Conservation (phyloP, 2,113 vertebrate genomes). For the Aegypius monachus region DNA sequence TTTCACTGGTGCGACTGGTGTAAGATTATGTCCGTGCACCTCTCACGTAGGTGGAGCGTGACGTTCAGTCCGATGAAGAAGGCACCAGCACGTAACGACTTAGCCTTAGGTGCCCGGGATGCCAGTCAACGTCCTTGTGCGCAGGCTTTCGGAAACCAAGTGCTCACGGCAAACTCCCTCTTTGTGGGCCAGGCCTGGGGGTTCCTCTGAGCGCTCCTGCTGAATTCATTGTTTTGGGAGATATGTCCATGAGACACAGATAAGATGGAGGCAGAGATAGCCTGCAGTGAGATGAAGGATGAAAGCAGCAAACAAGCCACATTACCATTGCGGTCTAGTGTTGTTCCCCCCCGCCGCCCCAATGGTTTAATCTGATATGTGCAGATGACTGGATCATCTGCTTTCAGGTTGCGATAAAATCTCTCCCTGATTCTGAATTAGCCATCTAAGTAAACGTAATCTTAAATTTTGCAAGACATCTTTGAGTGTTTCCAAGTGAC, state of each 20-base stretch:
- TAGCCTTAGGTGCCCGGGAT: fast-evolving
- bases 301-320: neutral
- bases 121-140: neutral
- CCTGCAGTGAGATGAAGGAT: neutral
- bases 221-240: neutral
- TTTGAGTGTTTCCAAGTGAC: neutral
- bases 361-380: neutral
- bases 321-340: neutral
- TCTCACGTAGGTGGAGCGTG: fast-evolving
- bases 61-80: neutral
- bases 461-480: neutral
- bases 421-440: neutral
- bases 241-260: neutral
- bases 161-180: too few species aligned
- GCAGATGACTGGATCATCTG: neutral
- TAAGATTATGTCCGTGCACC: fast-evolving
- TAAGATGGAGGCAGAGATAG: neutral
- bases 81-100: too few species aligned
- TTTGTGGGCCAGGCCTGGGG: neutral
- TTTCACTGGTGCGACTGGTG: neutral
- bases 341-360: too few species aligned
- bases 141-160: neutral
- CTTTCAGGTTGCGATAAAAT: neutral
- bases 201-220: neutral
- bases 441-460: neutral